phyloP scores from a whole-genome alignment of 2,113 vertebrate genomes.

The Mandrillus leucophaeus region DNA sequence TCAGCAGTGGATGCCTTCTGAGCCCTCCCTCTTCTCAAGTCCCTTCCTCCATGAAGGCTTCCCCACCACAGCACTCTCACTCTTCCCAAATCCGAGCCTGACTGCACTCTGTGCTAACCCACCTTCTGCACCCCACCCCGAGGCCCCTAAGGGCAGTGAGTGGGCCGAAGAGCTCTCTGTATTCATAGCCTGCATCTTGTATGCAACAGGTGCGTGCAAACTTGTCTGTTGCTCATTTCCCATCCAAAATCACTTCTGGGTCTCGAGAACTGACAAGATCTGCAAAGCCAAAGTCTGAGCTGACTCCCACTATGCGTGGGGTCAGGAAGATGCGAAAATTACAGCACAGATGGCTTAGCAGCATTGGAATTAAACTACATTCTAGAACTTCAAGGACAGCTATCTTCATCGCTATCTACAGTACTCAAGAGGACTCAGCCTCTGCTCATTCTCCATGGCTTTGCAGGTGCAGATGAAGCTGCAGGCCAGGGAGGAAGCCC shows the following conservation, averaged over 20 bases:
- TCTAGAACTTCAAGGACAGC: not conserved
- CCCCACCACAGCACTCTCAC: not conserved
- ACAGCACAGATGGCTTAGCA: not conserved
- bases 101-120: not conserved
- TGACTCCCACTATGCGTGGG: not conserved
- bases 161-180: not conserved
- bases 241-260: not conserved
- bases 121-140: accelerated
- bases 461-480: not conserved
- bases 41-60: not conserved
- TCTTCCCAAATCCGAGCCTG: not conserved
- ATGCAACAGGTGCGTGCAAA: not conserved
- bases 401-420: not conserved
- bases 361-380: not conserved
- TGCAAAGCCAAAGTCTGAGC: not conserved
- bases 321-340: not conserved
- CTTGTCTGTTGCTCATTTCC: not conserved
- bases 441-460: not conserved
- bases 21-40: not conserved
- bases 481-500: not conserved
- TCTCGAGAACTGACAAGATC: not conserved
- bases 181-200: not conserved
- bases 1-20: not conserved
- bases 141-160: not conserved
- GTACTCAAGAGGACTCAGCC: not conserved